Evolutionary conservation across 2,113 vertebrate genomes (phyloP), one percentile per base, ranked within the genome.

Genomic region (Pholis gunnellus): DNA sequence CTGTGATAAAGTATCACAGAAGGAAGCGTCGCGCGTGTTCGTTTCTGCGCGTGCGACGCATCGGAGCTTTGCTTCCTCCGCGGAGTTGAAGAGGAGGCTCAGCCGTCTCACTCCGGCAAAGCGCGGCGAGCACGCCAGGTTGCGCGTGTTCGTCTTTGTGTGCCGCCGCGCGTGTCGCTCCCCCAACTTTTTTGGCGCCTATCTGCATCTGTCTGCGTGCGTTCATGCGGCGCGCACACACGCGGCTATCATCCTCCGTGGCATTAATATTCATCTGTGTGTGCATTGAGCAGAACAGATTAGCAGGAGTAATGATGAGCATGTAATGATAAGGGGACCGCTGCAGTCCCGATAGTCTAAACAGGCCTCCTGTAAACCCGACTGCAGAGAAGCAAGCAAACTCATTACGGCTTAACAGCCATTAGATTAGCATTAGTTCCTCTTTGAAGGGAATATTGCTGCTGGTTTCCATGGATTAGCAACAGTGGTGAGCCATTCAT

Each of bases 301-400:
- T 94, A 94, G 91, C 88, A 90, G 90, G 76, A 90, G 89, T 92
- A 88, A 92, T 92, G 93, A 94, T 94, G 88, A 94, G 90, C 90
- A 87, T 92, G 92, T 91, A 92, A 93, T 92, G 92, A 93, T 93
- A 92, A 92, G 81, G 88, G 88, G 90, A 90, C 91, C 89, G 79
- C 81, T 71, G 91, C 89, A 78, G 85, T 89, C 87, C 85, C 86
- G 80, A 79, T 65, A 88, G 91, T 89, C 90, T 82, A 84, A 94
- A 92, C 92, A 91, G 90, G 84, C 87, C 87, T 85, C 70, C 82
- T 80, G 82, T 89, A 85, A 92, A 92, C 86, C 85, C 79, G 18
- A 76, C 88, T 88, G 87, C 78, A 91, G 84, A 91, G 84, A 84
- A 79, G 83, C 82, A 78, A 70, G 84, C 88, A 82, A 90, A 90